A percentile compares a stretch with the other conserved stretches of the same genome.
These are phyloP conservation scores for Syrista parreyssii DNA, from an alignment of 2,888 invertebrate genomes.

Conservation along the genomic window DNA sequence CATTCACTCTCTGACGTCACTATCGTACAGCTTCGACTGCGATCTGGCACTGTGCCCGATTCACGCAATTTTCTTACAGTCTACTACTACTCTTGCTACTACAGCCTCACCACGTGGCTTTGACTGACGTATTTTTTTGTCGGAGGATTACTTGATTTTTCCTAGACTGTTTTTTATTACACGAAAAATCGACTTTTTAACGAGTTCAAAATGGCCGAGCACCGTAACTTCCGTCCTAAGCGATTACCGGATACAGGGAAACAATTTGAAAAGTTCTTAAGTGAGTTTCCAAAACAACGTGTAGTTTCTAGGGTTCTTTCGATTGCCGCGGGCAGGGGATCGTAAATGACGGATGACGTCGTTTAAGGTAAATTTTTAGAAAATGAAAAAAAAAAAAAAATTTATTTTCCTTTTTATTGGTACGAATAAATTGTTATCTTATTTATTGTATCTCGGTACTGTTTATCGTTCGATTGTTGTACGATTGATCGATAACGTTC, in stretches of 20 bases:
- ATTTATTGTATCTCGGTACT: no score
- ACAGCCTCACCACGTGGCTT: neutral
- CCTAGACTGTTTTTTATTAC: no score
- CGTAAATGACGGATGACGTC: no score
- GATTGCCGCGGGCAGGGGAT: neutral
- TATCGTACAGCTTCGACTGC: neutral
- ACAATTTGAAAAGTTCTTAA: slow-evolving; percentile 4
- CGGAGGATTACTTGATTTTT: no score
- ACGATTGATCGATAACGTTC: neutral
- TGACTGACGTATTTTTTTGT: slow-evolving; percentile 6
- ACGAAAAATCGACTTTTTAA: no score
- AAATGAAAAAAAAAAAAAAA: no score
- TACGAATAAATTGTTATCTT: no score
- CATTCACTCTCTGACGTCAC: neutral
- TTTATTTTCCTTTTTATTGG: no score
- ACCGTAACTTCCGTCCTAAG: no score
- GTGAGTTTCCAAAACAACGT: neutral
- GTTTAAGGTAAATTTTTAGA: no score
- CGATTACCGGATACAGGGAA: neutral
- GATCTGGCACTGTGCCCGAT: neutral
- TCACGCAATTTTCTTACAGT: neutral
- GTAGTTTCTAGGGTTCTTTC: neutral
- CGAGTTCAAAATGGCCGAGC: no score
- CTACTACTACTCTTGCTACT: neutral
- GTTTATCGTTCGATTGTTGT: no score